These are phyloP conservation scores for Streptopelia turtur DNA, from an alignment of 2,797 vertebrate species.

Conservation along the genomic window DNA sequence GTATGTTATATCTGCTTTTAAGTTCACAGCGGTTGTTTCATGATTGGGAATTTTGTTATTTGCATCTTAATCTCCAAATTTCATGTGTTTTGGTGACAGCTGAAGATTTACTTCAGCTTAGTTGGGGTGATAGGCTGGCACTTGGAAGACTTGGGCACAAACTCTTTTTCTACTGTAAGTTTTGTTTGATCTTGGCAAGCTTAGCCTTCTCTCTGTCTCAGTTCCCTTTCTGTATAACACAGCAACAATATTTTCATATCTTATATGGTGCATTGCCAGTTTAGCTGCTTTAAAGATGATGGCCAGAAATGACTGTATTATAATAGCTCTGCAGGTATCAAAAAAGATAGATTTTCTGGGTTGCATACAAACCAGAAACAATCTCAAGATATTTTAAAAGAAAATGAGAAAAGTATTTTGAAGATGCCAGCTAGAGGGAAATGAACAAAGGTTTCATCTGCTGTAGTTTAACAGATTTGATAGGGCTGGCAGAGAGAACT, in stretches of 20 bases:
- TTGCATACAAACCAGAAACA: background rate
- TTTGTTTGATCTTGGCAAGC: background rate
- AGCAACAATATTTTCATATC: background rate
- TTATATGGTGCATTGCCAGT: background rate
- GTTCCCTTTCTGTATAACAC: background rate
- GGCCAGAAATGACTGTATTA: background rate
- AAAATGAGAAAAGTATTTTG: background rate
- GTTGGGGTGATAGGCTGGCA: background rate
- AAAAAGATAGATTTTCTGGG: background rate
- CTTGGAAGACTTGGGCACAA: background rate
- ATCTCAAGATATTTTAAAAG: constrained; percentile 21
- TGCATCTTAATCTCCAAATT: background rate
- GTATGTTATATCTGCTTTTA: background rate
- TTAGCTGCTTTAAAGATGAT: background rate
- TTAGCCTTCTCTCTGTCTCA: background rate
- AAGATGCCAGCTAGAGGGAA: background rate
- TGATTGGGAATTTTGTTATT: background rate
- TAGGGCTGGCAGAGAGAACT: background rate
- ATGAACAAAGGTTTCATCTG: background rate
- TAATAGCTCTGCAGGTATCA: background rate
- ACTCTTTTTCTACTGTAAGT: background rate
- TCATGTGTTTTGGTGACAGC: background rate
- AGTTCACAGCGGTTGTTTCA: background rate
- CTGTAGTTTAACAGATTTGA: constrained; percentile 5
- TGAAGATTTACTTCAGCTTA: background rate